These are phyloP conservation scores for Channallabes apus DNA, from an alignment of 2,797 vertebrate genomes.

Conservation along the genomic window DNA sequence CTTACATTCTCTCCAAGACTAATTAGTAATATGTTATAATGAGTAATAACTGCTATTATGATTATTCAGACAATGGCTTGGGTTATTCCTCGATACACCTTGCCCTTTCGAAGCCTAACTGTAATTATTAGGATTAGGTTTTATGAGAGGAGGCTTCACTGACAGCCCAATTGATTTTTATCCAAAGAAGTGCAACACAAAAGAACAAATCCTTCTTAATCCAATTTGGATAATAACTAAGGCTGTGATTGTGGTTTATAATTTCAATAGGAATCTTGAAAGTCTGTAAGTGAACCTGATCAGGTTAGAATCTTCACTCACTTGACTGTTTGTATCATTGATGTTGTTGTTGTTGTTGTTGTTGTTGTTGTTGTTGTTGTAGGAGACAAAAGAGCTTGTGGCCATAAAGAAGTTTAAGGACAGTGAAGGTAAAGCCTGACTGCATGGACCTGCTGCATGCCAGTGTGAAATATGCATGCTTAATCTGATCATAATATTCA, in stretches of 20 bases:
- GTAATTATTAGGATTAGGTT: conserved; percentile 28
- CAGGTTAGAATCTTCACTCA: conserved; percentile 23
- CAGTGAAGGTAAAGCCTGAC: conserved; percentile 86
- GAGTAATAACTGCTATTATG: conserved; percentile 18
- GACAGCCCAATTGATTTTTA: conserved; percentile 13
- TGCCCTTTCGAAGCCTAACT: not conserved
- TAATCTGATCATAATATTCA: not conserved
- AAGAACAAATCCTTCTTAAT: conserved; percentile 5
- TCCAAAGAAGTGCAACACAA: not conserved
- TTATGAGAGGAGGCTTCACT: not conserved
- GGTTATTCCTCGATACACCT: conserved; percentile 7
- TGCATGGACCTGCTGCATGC: not conserved
- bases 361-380: conserved; percentile 66
- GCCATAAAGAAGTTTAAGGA: conserved; percentile 99
- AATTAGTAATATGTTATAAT: not conserved
- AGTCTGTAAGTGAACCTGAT: not conserved
- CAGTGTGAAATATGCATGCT: not conserved
- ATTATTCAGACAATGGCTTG: not conserved
- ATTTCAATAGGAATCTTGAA: not conserved
- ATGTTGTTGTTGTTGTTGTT: no score
- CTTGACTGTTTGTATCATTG: not conserved
- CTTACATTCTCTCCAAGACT: not conserved
- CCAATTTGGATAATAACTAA: conserved; percentile 6
- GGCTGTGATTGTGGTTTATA: not conserved
- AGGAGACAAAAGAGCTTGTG: conserved; percentile 99